A percentile compares a stretch with the other conserved stretches of the same genome.
These are phyloP conservation scores for Alouatta palliata DNA, from an alignment of 2,113 vertebrate species.

Conservation along the genomic window DNA sequence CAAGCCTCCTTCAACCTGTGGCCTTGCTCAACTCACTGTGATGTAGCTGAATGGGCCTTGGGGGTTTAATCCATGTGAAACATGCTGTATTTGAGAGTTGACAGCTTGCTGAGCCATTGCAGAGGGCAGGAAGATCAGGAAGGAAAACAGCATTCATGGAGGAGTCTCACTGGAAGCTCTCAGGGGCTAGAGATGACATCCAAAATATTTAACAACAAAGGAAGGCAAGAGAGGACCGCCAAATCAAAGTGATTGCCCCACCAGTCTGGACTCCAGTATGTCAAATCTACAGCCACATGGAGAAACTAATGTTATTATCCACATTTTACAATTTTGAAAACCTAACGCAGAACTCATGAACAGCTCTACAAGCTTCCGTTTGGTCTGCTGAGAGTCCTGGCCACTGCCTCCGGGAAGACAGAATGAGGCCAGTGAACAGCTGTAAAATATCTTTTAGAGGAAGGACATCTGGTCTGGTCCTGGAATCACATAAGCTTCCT, in stretches of 20 bases:
- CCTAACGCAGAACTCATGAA: not conserved
- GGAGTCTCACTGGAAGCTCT: not conserved
- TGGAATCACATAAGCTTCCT: not conserved
- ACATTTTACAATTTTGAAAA: constrained; percentile 25
- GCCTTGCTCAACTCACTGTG: not conserved
- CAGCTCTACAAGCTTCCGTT: not conserved
- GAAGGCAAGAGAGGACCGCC: not conserved
- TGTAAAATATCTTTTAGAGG: not conserved
- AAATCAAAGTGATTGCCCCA: not conserved
- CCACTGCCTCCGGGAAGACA: not conserved
- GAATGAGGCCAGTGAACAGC: constrained; percentile 4
- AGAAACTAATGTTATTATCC: not conserved
- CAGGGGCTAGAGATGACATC: not conserved
- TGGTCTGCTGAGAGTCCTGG: not conserved
- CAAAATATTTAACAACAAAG: not conserved
- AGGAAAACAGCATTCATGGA: not conserved
- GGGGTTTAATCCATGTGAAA: not conserved
- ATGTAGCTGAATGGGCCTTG: rapidly evolving
- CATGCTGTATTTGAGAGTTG: not conserved
- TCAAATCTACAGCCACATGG: not conserved
- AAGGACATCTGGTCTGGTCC: not conserved
- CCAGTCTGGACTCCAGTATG: not conserved
- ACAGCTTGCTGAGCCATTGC: not conserved
- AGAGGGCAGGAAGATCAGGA: not conserved
- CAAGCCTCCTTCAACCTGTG: not conserved